A percentile compares a stretch with the other conserved stretches of the same genome.
Conservation (phyloP, 2,888 invertebrate species). For the Drosophila koepferae region DNA sequence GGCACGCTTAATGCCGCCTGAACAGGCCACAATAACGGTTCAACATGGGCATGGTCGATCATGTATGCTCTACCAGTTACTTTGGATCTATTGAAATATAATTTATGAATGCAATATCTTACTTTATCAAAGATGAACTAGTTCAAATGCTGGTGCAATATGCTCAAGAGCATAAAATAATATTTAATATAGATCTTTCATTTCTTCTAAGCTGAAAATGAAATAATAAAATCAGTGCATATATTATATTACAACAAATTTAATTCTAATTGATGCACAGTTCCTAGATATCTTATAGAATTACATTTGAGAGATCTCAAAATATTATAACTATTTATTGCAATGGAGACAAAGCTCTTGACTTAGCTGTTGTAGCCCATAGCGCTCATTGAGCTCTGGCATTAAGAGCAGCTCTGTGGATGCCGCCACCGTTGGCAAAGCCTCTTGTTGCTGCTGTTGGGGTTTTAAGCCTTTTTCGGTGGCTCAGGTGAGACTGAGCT, state of each 20-base stretch:
- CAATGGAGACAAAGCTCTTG: background rate
- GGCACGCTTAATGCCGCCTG: conserved; percentile 63
- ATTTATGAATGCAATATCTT: too few relatives aligned
- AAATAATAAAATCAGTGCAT: too few relatives aligned
- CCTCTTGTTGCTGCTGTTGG: conserved; percentile 15
- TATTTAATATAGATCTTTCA: too few relatives aligned
- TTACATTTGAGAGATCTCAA: too few relatives aligned
- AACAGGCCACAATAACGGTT: conserved; percentile 36
- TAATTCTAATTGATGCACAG: too few relatives aligned
- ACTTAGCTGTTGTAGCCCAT: conserved; percentile 8
- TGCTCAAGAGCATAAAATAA: too few relatives aligned
- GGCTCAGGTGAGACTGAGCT: conserved; percentile 32
- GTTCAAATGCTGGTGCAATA: too few relatives aligned
- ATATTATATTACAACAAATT: too few relatives aligned
- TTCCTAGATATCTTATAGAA: too few relatives aligned
- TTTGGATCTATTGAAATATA: too few relatives aligned
- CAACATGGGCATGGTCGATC: background rate
- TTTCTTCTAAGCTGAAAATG: too few relatives aligned
- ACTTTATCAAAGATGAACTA: too few relatives aligned
- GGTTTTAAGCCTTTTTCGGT: conserved; percentile 33
- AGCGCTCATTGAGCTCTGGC: background rate
- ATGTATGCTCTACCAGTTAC: conserved; percentile 20
- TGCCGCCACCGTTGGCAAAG: conserved; percentile 39
- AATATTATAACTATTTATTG: background rate
- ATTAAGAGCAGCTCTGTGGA: conserved; percentile 34